A percentile compares a stretch with the other conserved stretches of the same genome.
These are phyloP conservation scores for Erebia epiphron DNA, from an alignment of 2,888 invertebrate genomes.

Conservation along the genomic window DNA sequence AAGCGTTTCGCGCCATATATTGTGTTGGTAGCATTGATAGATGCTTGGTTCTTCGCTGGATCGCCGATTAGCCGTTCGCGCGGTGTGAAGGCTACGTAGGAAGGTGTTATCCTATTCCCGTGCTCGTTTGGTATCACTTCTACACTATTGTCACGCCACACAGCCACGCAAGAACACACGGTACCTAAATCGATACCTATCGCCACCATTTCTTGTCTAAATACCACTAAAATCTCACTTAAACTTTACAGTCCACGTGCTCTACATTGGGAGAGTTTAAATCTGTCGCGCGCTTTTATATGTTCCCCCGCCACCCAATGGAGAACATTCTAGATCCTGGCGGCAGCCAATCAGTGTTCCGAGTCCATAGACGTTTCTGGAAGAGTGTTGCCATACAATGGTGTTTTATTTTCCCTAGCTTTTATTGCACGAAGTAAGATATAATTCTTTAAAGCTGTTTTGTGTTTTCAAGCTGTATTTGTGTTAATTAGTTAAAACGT, in stretches of 20 bases:
- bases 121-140: constrained; percentile 66
- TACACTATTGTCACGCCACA: constrained; percentile 59
- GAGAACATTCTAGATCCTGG: constrained; percentile 55
- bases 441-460: neutral
- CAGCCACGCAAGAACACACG: constrained; percentile 63
- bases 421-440: neutral
- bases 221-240: constrained; percentile 10
- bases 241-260: constrained; percentile 6
- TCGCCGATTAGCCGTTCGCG: constrained; percentile 62
- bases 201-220: constrained; percentile 55
- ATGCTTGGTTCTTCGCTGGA: constrained; percentile 61
- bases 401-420: constrained; percentile 17
- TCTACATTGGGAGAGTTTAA: constrained; percentile 43
- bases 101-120: constrained; percentile 64
- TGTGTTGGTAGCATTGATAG: constrained; percentile 61
- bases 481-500: neutral
- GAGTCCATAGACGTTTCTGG: constrained; percentile 52
- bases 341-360: constrained; percentile 55
- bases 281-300: constrained; percentile 56
- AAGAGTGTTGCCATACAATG: constrained; percentile 52
- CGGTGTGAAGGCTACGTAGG: constrained; percentile 63
- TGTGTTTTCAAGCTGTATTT: neutral
- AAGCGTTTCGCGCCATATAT: constrained; percentile 64
- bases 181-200: constrained; percentile 72
- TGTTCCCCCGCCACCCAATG: constrained; percentile 52